Conservation (phyloP, 2,797 vertebrate species). For the Rhyacichthys aspro region DNA sequence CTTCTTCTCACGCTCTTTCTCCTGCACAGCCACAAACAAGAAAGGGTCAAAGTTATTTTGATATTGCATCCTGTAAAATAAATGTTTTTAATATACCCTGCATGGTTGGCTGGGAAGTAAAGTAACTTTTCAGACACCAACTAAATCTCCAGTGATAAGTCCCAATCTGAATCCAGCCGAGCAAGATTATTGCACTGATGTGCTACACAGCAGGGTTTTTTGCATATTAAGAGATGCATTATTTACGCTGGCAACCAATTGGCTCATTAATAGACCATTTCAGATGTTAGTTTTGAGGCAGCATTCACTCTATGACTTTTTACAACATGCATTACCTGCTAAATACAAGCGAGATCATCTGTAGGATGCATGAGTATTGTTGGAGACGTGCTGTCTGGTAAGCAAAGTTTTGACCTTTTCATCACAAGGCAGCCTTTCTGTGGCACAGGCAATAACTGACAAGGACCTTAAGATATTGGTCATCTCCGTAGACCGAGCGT, state of each 20-base stretch:
- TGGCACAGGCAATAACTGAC: conserved; percentile 31
- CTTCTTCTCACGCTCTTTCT: conserved; percentile 89
- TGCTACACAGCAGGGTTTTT: conserved; percentile 36
- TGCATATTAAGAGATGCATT: conserved; percentile 62
- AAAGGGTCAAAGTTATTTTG: neutral
- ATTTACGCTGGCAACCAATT: conserved; percentile 58
- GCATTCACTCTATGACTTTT: conserved; percentile 4
- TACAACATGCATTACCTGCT: neutral
- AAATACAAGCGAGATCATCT: conserved; percentile 4
- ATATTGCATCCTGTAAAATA: conserved; percentile 8
- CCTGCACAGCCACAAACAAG: conserved; percentile 71
- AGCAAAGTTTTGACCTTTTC: conserved; percentile 53
- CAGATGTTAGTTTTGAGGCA: conserved; percentile 21
- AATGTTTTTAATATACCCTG: conserved; percentile 7
- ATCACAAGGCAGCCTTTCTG: conserved; percentile 54
- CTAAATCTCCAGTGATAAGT: conserved; percentile 34
- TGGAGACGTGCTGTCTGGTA: conserved; percentile 59
- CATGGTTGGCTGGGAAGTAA: conserved; percentile 5
- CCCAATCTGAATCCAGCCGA: conserved; percentile 55
- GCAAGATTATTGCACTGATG: conserved; percentile 59
- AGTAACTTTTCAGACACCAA: conserved; percentile 24
- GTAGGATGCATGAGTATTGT: conserved; percentile 27
- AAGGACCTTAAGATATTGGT: conserved; percentile 46
- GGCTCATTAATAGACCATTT: conserved; percentile 47
- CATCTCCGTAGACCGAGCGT: conserved; percentile 49